Conservation (phyloP, 2,888 invertebrate species). For the Caradrina kadenii region DNA sequence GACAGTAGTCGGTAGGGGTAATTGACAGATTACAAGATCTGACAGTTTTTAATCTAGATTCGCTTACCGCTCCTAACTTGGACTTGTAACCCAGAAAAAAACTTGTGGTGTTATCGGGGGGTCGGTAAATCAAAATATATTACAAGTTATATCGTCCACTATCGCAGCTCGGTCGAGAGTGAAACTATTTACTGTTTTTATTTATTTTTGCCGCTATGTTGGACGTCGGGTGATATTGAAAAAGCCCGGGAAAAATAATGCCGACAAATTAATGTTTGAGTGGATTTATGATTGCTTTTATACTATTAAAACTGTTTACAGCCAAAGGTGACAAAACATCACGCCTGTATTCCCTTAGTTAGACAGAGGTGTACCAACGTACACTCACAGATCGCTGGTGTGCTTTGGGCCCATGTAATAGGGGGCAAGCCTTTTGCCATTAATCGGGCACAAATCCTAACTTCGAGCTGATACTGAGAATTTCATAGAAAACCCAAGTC, state of each 20-base stretch:
- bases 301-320: background rate
- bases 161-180: slow-evolving; percentile 49
- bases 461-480: too few relatives aligned
- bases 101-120: slow-evolving; percentile 64
- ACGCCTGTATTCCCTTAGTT: too few relatives aligned
- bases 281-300: slow-evolving; percentile 8
- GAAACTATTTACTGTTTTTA: slow-evolving; percentile 53
- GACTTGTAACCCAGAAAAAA: slow-evolving; percentile 36
- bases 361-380: too few relatives aligned
- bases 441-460: too few relatives aligned
- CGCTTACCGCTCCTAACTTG: slow-evolving; percentile 35
- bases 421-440: too few relatives aligned
- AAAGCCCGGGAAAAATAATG: slow-evolving; percentile 11
- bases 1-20: too few relatives aligned
- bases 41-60: slow-evolving; percentile 2
- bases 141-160: slow-evolving; percentile 60
- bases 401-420: too few relatives aligned
- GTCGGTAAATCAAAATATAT: slow-evolving; percentile 71
- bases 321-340: too few relatives aligned
- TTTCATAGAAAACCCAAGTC: too few relatives aligned
- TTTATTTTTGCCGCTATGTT: slow-evolving; percentile 50
- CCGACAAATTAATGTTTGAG: slow-evolving; percentile 17
- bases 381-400: too few relatives aligned
- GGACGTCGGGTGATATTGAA: slow-evolving; percentile 45
- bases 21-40: too few relatives aligned